phyloP scores from a whole-genome alignment of 2,113 vertebrate species.

The Colaptes auratus region DNA sequence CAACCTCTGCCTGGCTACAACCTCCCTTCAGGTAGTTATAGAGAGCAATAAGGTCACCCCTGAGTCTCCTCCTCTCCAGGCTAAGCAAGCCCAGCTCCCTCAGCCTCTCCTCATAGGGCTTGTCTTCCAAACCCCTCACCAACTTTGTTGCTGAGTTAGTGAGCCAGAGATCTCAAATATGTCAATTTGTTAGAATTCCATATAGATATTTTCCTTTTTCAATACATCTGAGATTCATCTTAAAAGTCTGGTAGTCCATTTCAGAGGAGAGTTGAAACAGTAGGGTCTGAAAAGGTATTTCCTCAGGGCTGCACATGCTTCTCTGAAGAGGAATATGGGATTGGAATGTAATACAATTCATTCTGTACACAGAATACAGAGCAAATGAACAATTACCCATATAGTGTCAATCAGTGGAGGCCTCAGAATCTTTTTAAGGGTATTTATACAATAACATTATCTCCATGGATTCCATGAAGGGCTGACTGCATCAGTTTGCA shows the following conservation, averaged over 20 bases:
- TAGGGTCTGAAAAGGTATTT: neutral
- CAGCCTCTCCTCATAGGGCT: no score
- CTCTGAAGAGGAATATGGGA: neutral
- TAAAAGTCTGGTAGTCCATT: neutral
- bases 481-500: neutral
- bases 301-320: neutral
- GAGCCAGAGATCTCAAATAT: neutral
- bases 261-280: neutral
- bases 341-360: neutral
- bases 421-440: neutral
- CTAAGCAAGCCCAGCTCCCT: no score
- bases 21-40: no score
- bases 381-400: neutral
- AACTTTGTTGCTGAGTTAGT: no score
- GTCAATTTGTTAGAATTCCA: neutral
- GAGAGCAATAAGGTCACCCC: no score
- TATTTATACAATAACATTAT: neutral
- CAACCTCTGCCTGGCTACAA: no score
- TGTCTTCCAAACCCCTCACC: no score
- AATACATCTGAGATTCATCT: neutral
- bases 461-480: neutral
- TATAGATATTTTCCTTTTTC: neutral
- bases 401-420: neutral
- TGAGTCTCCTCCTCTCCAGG: no score
- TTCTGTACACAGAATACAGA: neutral